phyloP scores from a whole-genome alignment of 2,888 invertebrate genomes.

The Nephrotoma flavescens region DNA sequence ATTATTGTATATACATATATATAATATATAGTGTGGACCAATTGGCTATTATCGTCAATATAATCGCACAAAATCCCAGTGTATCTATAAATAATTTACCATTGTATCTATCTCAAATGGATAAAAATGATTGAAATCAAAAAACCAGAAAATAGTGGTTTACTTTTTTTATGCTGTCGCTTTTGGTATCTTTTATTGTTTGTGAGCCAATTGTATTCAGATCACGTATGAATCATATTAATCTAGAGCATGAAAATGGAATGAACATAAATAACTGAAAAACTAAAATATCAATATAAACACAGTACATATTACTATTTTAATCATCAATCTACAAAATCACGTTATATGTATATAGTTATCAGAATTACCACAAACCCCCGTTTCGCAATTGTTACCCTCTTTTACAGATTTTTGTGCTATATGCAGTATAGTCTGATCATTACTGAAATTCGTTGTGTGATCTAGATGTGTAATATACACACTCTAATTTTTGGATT shows the following conservation, averaged over 20 bases:
- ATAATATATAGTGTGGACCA: not conserved
- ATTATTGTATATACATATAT: too few relatives aligned
- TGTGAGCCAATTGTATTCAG: not conserved
- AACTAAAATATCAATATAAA: not conserved
- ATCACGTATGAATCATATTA: not conserved
- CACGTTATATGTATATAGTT: not conserved
- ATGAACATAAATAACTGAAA: not conserved
- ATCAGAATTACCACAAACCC: too few relatives aligned
- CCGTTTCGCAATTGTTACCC: too few relatives aligned
- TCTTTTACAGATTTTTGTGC: too few relatives aligned
- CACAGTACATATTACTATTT: not conserved
- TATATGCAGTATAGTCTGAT: accelerated
- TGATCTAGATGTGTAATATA: too few relatives aligned
- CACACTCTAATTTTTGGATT: too few relatives aligned
- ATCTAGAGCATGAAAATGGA: not conserved
- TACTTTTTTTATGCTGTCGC: not conserved
- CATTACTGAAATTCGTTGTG: too few relatives aligned
- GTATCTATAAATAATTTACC: not conserved
- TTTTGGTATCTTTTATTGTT: not conserved
- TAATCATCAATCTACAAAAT: not conserved
- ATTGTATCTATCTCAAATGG: not conserved
- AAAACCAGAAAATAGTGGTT: not conserved
- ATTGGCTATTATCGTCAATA: not conserved
- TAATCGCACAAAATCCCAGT: not conserved
- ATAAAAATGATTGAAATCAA: not conserved